Base-by-base conservation (phyloP, 1,140 invertebrate genomes). In the Sitodiplosis mosellana region DNA sequence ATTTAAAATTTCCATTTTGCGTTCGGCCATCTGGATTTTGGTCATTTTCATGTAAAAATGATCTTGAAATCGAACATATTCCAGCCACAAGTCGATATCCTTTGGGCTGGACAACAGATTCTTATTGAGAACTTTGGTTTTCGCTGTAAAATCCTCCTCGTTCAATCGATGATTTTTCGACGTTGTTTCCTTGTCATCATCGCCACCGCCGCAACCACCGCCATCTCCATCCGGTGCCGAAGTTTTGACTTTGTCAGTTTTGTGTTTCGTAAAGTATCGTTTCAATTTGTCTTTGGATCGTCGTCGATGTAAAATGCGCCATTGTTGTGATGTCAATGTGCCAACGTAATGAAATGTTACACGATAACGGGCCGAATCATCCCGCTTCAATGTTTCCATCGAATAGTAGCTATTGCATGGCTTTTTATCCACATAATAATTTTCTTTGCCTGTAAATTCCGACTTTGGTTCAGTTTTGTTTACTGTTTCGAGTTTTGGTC, bases 51-150 rank as follows among this genome's bases (percentile, higher is more conserved):
- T 55, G 60, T 53, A 55, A 42, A 63, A 49, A 48, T 43, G 56
- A 66, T 75, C 69, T 55, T 78, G 74, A 58, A 73, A 72, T 20
- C 69, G 53, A 8, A 73, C 54, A 55, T 76, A 77, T 54, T 77
- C 59, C 36, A 77, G 54, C 68, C 75, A 77, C 19, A 65, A 51
- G 41, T 69, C 49, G 33, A 75, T 52, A 58, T 77, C 60, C 33
- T 60, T 52, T 18, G 73, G 69, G 50, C 69, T 56, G 48, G 74
- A 59, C 12, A 56, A 44, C 18, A 76, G 55, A 47, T 59, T 56
- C 56, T 67, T 57, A 54, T 76, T 76, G 55, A 67, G 76, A 47
- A 62, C 57, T 56, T 64, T 61, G 33, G 67, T 74, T 52, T 57
- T 67, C 46, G 53, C 52, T 33, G 61, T 62, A 40, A 71, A 61